Evolutionary conservation across 2,888 invertebrate species (phyloP).

Genomic region (Metalampra italica): DNA sequence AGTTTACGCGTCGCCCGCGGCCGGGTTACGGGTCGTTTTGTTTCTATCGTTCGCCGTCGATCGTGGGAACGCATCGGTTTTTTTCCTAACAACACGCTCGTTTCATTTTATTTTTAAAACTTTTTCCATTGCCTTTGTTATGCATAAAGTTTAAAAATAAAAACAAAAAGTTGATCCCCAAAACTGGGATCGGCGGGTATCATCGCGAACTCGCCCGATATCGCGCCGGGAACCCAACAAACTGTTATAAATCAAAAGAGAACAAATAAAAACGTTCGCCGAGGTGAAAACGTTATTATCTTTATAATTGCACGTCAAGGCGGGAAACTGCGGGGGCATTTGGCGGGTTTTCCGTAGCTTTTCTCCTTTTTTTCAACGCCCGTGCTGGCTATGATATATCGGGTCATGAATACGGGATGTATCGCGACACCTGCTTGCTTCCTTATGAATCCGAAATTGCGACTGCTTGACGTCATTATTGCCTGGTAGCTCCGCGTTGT

Average conservation of each 20-base stretch:
- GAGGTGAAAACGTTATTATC: conserved; percentile 77
- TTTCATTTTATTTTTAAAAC: conserved; percentile 18
- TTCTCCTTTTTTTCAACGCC: conserved; percentile 42
- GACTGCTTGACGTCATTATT: conserved; percentile 54
- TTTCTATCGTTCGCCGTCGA: conserved; percentile 24
- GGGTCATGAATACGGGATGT: conserved; percentile 75
- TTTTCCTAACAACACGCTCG: conserved; percentile 37
- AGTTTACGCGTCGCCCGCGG: conserved; percentile 64
- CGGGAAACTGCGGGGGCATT: conserved; percentile 50
- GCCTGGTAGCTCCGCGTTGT: conserved; percentile 26
- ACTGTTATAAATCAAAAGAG: conserved; percentile 70
- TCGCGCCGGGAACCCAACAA: conserved; percentile 27
- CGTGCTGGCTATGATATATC: conserved; percentile 63
- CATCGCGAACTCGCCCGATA: conserved; percentile 16
- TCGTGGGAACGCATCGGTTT: conserved; percentile 54
- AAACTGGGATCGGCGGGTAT: not conserved
- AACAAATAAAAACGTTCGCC: conserved; percentile 70
- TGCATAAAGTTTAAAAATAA: conserved; percentile 7
- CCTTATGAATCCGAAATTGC: conserved; percentile 71
- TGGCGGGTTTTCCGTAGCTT: conserved; percentile 43
- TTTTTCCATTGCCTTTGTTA: conserved; percentile 1
- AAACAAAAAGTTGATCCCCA: conserved; percentile 3
- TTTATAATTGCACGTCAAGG: conserved; percentile 78
- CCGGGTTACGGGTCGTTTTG: conserved; percentile 41
- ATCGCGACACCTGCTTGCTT: conserved; percentile 65